Conservation (phyloP, 1,140 invertebrate species). For the Nixonia krombeini region DNA sequence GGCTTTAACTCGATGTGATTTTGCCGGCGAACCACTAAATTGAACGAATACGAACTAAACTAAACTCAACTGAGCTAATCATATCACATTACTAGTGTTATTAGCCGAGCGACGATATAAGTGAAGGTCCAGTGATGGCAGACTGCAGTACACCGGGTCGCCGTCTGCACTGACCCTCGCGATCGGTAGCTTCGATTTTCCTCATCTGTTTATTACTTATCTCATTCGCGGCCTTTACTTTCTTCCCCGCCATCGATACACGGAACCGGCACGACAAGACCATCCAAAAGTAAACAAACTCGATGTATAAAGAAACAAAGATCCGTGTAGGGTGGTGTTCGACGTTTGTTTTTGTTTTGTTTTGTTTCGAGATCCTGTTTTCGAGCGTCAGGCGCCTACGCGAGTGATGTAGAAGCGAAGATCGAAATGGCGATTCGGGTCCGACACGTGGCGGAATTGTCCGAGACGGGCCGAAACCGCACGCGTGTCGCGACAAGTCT, state of each 20-base stretch:
- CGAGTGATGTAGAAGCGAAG: no score
- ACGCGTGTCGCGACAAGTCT: no score
- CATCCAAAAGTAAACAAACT: not conserved
- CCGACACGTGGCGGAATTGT: no score
- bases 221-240: conserved; percentile 13
- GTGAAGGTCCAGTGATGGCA: conserved; percentile 66
- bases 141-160: conserved; percentile 65
- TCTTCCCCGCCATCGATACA: no score
- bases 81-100: conserved; percentile 72
- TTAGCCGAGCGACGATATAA: conserved; percentile 71
- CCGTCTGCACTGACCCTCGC: conserved; percentile 68
- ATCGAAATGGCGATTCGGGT: no score
- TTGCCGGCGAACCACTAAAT: conserved; percentile 69
- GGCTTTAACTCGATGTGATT: conserved; percentile 71
- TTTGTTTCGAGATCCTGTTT: no score
- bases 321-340: no score
- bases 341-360: no score
- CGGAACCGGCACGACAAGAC: not conserved
- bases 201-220: conserved; percentile 27
- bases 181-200: conserved; percentile 32
- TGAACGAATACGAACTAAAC: conserved; percentile 72
- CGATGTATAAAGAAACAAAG: no score
- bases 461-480: no score
- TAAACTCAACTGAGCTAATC: conserved; percentile 73
- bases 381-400: no score